Evolutionary conservation across 2,888 invertebrate genomes (phyloP).

Genomic region (Apantesis nais): DNA sequence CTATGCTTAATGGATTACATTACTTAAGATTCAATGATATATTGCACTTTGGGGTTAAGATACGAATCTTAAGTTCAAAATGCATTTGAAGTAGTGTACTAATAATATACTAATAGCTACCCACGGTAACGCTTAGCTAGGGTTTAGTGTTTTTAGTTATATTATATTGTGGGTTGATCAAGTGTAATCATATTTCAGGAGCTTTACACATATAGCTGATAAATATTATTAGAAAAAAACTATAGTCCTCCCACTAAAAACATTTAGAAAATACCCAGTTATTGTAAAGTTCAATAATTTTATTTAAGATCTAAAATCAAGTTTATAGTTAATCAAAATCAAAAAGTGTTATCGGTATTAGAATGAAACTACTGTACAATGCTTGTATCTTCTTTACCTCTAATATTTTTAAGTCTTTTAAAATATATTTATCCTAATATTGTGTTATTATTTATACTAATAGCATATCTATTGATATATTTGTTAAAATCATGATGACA

Average conservation of each 20-base stretch:
- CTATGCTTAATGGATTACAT: slow-evolving; percentile 64
- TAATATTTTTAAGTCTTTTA: neutral
- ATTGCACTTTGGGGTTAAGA: slow-evolving; percentile 12
- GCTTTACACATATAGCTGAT: too few relatives aligned
- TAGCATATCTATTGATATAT: neutral
- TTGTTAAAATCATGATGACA: neutral
- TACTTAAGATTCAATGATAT: slow-evolving; percentile 36
- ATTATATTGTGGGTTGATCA: too few relatives aligned
- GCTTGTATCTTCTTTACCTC: neutral
- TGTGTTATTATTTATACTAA: neutral
- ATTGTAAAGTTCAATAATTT: neutral
- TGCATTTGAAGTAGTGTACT: neutral
- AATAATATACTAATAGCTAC: neutral
- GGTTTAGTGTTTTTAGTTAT: neutral
- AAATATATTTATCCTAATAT: too few relatives aligned
- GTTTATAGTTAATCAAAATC: too few relatives aligned
- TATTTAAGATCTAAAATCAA: neutral
- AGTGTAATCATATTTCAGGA: too few relatives aligned
- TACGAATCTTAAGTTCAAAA: neutral
- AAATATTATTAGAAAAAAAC: too few relatives aligned
- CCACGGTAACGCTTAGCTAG: neutral
- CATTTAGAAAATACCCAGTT: neutral
- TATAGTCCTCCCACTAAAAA: neutral
- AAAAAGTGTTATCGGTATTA: too few relatives aligned
- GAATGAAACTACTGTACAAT: neutral